Evolutionary conservation across 2,113 vertebrate genomes (phyloP), one percentile per base, ranked within the genome.

Genomic region (Porphyrio hochstetteri): DNA sequence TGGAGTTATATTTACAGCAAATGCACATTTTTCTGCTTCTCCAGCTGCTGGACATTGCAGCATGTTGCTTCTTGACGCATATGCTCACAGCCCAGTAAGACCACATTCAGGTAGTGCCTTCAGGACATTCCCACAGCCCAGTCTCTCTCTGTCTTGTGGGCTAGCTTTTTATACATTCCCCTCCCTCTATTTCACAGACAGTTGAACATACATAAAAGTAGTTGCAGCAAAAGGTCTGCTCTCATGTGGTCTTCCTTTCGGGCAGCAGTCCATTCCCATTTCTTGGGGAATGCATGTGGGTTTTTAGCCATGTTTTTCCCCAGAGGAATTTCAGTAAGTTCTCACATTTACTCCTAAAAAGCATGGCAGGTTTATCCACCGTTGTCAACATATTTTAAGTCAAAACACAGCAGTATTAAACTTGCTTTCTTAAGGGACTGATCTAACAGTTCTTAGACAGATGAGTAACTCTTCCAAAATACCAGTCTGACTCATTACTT

Each of bases 381-480:
- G 28, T 60, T 1, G 0, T 78, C 72, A 91, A 71, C 17, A 29
- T 81, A 36, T 78, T 89, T 71, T 77, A 90, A 78, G 12, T 60
- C 59, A 91, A 92, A 92, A 84, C 53, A 90, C 15, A 78, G 9
- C 44, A 69, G 16, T 65, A 65, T 61, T 68, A 44, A 68, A n/a
- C 3, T 33, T 78, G 35, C 68, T 91, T 88, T 92, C 92, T 87
- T 81, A 78, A 80, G 64, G 36, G 46, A 55, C 36, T 52, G 63
- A 86, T 77, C 46, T 87, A 91, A 75, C 38, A 82, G n/a, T 75
- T 92, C 72, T 91, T 93, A 90, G 82, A 83, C 77, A 90, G 77
- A 82, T 77, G 80, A 96, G 65, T 88, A 93, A 91, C 69, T 80
- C 42, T 84, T 96, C 80, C 68, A 84, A 94, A 95, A 92, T 95